A percentile compares a stretch with the other conserved stretches of the same genome.
Conservation (phyloP, 2,797 vertebrate genomes). For the Anabas testudineus region DNA sequence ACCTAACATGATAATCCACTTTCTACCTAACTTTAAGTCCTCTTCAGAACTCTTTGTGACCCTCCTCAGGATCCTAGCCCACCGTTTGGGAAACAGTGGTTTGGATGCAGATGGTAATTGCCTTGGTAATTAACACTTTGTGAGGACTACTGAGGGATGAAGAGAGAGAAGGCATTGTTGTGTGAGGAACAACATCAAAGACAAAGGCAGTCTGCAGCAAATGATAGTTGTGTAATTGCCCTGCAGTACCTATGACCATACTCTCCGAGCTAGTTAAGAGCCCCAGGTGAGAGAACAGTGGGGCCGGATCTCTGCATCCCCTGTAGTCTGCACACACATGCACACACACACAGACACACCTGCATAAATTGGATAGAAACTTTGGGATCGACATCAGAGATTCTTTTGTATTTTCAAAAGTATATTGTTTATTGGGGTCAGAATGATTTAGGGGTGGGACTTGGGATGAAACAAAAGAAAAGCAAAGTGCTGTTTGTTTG, state of each 20-base stretch:
- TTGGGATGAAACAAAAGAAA: constrained; percentile 77
- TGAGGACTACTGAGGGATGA: constrained; percentile 64
- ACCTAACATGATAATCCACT: constrained; percentile 24
- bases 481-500: constrained; percentile 68
- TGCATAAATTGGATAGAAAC: constrained; percentile 68
- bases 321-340: constrained; percentile 45
- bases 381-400: constrained; percentile 74
- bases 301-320: constrained; percentile 62
- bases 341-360: constrained; percentile 47
- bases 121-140: constrained; percentile 80
- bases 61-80: constrained; percentile 58
- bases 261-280: constrained; percentile 79
- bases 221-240: constrained; percentile 83
- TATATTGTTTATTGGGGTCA: constrained; percentile 77
- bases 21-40: constrained; percentile 33
- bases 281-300: constrained; percentile 73
- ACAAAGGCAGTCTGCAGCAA: constrained; percentile 78
- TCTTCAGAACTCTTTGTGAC: constrained; percentile 38
- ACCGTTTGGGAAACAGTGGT: constrained; percentile 46
- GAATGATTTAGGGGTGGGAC: constrained; percentile 68
- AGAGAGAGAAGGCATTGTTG: constrained; percentile 75
- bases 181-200: constrained; percentile 83
- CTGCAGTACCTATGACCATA: constrained; percentile 67
- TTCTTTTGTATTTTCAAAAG: constrained; percentile 68
- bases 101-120: constrained; percentile 80